These are phyloP conservation scores for Varanus salvator DNA, from an alignment of 2,113 vertebrate genomes.

Conservation along the genomic window DNA sequence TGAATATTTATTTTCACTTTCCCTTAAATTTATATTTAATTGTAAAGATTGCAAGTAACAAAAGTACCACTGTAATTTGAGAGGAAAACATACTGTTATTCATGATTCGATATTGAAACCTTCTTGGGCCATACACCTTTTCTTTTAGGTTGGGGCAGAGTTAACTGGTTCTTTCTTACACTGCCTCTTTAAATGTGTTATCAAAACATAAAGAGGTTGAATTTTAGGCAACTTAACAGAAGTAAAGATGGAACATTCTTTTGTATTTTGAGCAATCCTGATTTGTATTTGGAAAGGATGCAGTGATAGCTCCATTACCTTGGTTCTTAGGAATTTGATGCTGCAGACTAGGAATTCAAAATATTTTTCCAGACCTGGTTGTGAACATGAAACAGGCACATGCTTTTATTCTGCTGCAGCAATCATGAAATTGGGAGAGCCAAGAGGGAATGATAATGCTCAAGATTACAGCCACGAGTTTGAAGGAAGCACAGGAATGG, in stretches of 20 bases:
- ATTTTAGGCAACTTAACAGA: slow-evolving; percentile 31
- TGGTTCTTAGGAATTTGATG: not conserved
- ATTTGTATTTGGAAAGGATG: not conserved
- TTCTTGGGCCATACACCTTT: not conserved
- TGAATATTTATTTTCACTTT: not conserved
- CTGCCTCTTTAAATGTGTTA: not conserved
- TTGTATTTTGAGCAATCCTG: not conserved
- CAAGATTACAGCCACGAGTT: slow-evolving; percentile 23
- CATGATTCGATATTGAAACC: not conserved
- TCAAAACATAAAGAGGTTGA: not conserved
- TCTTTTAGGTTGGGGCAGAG: not conserved
- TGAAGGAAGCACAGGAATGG: not conserved
- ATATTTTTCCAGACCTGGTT: slow-evolving; percentile 9
- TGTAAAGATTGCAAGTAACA: not conserved
- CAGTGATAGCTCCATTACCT: not conserved
- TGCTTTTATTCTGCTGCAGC: slow-evolving; percentile 27
- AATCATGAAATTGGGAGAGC: slow-evolving; percentile 37
- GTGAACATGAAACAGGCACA: slow-evolving; percentile 21
- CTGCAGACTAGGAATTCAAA: not conserved
- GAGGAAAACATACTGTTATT: not conserved
- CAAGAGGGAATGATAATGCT: not conserved
- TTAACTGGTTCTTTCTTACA: not conserved
- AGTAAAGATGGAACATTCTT: slow-evolving; percentile 40
- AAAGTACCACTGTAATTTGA: rapidly evolving
- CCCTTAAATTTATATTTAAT: not conserved